Conservation (phyloP, 1,140 invertebrate genomes). For the Zaprionus inermis region DNA sequence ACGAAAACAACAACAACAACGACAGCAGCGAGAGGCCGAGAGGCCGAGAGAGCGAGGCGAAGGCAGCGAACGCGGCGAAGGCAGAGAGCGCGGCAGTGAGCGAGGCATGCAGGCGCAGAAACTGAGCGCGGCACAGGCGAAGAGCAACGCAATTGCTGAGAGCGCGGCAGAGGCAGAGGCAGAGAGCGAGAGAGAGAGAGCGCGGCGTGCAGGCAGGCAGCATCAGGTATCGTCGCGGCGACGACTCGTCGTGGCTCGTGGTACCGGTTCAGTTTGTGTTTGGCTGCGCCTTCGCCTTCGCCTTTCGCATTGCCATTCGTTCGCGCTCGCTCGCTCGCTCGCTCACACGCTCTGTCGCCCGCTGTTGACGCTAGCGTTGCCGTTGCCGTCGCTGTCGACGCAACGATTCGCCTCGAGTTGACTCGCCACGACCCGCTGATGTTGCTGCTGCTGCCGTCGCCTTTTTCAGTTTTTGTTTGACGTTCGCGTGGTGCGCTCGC, state of each 20-base stretch:
- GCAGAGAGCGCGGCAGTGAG: not conserved
- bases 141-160: too few relatives aligned
- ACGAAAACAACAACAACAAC: too few relatives aligned
- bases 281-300: conserved; percentile 31
- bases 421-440: too few relatives aligned
- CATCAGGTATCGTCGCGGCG: conserved; percentile 40
- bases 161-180: not conserved
- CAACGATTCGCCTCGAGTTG: conserved; percentile 37
- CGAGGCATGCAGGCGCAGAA: not conserved
- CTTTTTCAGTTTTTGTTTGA: conserved; percentile 81
- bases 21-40: not conserved
- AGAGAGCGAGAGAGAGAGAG: too few relatives aligned
- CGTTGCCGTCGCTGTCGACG: conserved; percentile 47
- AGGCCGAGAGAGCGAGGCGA: not conserved
- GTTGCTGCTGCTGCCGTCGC: conserved; percentile 48
- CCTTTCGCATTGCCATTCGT: conserved; percentile 57
- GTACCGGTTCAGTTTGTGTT: conserved; percentile 52
- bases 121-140: not conserved
- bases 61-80: too few relatives aligned
- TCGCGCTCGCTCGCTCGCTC: conserved; percentile 32
- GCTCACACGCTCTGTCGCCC: conserved; percentile 36
- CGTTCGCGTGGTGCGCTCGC: conserved; percentile 73
- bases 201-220: conserved; percentile 25
- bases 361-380: conserved; percentile 21
- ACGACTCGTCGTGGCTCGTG: conserved; percentile 14